These are phyloP conservation scores for Tinea pellionella DNA, from an alignment of 2,888 invertebrate species.

Conservation along the genomic window DNA sequence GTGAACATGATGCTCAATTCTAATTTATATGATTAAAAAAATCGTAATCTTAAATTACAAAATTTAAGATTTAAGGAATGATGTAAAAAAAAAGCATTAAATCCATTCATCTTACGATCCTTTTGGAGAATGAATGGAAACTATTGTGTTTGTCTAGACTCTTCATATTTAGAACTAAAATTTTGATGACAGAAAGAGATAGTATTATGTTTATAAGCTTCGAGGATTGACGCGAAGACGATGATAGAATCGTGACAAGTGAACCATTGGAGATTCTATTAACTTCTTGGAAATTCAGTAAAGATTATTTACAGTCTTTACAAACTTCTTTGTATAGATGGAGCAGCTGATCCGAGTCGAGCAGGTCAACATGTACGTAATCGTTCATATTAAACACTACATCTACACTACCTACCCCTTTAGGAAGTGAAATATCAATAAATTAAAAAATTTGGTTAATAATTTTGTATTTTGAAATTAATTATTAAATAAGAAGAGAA, in stretches of 20 bases:
- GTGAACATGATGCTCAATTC: not conserved
- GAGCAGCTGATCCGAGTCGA: conserved; percentile 3
- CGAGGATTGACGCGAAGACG: conserved; percentile 8
- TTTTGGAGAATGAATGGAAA: conserved; percentile 19
- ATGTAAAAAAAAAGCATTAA: not conserved
- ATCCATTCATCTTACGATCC: conserved; percentile 33
- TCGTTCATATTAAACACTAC: not conserved
- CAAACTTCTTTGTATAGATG: not conserved
- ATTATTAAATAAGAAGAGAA: no score
- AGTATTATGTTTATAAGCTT: not conserved
- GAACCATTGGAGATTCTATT: conserved; percentile 15
- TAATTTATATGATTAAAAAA: not conserved
- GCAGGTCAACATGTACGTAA: not conserved
- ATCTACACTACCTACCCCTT: not conserved
- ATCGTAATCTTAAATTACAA: not conserved
- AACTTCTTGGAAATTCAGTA: conserved; percentile 15
- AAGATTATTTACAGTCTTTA: conserved; percentile 8
- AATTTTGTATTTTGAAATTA: no score
- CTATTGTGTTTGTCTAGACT: not conserved
- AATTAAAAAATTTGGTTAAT: no score
- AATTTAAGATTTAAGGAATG: no score
- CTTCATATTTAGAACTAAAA: not conserved
- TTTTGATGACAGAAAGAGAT: not conserved
- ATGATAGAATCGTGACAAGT: conserved; percentile 22
- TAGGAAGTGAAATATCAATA: no score